Evolutionary conservation across 2,113 vertebrate genomes (phyloP), one percentile per base, ranked within the genome.

Genomic region (Aleadryas rufinucha): DNA sequence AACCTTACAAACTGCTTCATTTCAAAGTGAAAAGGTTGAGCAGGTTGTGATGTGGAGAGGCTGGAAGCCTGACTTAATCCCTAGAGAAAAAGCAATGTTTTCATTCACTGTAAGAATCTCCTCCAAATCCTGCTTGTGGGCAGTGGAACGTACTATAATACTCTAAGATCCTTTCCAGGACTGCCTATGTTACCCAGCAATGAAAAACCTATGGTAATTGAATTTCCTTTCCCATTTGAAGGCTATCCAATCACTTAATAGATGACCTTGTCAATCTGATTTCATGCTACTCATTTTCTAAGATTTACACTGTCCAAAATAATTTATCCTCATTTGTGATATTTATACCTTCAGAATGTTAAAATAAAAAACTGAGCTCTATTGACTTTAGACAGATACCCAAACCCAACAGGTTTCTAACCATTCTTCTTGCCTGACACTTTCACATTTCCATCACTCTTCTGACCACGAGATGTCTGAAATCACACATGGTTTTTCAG

Each of bases 211-310:
- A 37, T 2, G 23, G 65, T 45, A 88, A 90, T 37, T 77, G 26
- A 85, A 84, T 90, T 95, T 95, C 78, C 65, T 64, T 71, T 74
- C 66, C 59, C 39, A 74, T 84, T 31, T 61, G 68, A 92, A 92
- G 42, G 47, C 78, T 74, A 49, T 47, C 63, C 63, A 83, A n/a
- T 61, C 79, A 77, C 45, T 69, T 88, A 42, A 77, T 50, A 91
- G 78, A 93, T 79, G 65, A 59, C 78, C 61, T 77, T 90, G 75
- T 76, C 92, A 86, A 83, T 69, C 49, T 77, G 59, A 83, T 86
- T 92, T 90, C 79, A 93, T 37, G 49, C 70, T 88, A 61, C 41
- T 53, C 31, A n/a, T 70, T 87, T 76, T 50, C 42, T 57, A 83
- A 49, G 20, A 87, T 85, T 75, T 85, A 83, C 53, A 49, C 45